Conservation (phyloP, 2,888 invertebrate genomes). For the Bellardia pandia region DNA sequence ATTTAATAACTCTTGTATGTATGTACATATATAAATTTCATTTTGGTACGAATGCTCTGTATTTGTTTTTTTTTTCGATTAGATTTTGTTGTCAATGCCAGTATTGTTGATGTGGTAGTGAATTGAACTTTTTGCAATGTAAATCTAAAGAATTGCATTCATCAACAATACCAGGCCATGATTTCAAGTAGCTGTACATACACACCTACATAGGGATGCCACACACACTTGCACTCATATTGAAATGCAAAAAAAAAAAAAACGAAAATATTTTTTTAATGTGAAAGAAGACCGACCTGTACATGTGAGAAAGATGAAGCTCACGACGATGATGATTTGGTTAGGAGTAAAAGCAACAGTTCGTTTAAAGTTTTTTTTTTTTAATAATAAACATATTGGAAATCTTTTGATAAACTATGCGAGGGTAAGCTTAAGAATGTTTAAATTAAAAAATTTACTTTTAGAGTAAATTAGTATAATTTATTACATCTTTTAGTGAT, state of each 20-base stretch:
- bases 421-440: background rate
- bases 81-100: conserved; percentile 65
- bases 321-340: conserved; percentile 24
- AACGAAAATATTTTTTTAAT: background rate
- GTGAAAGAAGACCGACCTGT: conserved; percentile 41
- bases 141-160: conserved; percentile 57
- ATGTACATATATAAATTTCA: conserved; percentile 6
- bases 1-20: too few species aligned
- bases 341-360: conserved; percentile 56
- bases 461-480: too few species aligned
- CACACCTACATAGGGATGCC: background rate
- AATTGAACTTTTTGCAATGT: conserved; percentile 47
- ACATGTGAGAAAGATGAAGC: background rate
- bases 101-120: conserved; percentile 63
- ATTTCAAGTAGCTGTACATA: conserved; percentile 3
- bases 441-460: background rate
- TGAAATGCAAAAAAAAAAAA: background rate
- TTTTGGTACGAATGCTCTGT: conserved; percentile 4
- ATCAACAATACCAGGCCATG: conserved; percentile 41
- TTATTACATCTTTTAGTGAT: too few species aligned
- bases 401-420: background rate
- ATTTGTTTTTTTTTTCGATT: conserved; percentile 37
- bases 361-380: conserved; percentile 42
- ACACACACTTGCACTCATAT: background rate
- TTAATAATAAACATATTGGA: conserved; percentile 32